Evolutionary conservation across 2,888 invertebrate genomes (phyloP).

Genomic region (Lasioglossum malachurum): DNA sequence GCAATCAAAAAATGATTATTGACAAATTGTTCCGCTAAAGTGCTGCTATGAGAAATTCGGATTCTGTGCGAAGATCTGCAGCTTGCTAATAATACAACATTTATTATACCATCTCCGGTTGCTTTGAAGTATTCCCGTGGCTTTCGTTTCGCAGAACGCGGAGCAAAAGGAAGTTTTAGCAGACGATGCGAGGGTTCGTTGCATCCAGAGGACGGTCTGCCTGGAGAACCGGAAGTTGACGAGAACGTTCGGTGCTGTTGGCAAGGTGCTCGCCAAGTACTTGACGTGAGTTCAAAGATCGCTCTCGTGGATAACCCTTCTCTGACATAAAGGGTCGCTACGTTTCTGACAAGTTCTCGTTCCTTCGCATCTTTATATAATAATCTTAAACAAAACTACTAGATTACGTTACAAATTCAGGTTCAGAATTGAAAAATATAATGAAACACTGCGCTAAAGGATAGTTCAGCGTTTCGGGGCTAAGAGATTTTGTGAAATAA

Average conservation of each 20-base stretch:
- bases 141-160: constrained; percentile 69
- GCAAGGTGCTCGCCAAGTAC: constrained; percentile 78
- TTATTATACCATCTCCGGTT: background rate
- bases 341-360: background rate
- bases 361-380: background rate
- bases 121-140: background rate
- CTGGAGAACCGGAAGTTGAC: constrained; percentile 79
- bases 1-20: no score
- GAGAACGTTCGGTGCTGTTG: constrained; percentile 76
- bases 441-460: background rate
- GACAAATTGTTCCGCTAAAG: background rate
- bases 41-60: background rate
- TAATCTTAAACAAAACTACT: background rate
- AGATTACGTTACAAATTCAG: background rate
- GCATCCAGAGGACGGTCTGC: constrained; percentile 81
- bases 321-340: background rate
- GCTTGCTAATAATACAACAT: background rate
- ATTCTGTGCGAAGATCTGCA: background rate
- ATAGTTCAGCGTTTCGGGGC: background rate
- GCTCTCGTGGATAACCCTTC: background rate
- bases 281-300: constrained; percentile 77
- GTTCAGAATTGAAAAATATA: no score
- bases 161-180: constrained; percentile 78
- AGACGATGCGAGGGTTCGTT: constrained; percentile 79
- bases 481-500: background rate